phyloP scores from a whole-genome alignment of 2,888 invertebrate species.

The Agrotis ipsilon region DNA sequence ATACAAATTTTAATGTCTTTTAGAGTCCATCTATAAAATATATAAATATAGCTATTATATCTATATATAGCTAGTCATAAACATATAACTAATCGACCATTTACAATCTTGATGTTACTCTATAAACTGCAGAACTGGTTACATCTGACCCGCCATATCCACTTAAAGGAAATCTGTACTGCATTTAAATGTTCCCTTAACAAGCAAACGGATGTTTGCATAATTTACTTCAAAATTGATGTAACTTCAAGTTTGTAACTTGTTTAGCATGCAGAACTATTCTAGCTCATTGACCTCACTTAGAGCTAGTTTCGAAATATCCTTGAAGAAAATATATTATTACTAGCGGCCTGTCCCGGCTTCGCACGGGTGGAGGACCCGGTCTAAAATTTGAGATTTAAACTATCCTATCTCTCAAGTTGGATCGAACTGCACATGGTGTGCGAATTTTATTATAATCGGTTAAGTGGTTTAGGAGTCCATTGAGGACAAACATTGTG shows the following conservation, averaged over 20 bases:
- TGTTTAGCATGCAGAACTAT: conserved; percentile 1
- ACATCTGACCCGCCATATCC: not conserved
- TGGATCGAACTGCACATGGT: too few relatives aligned
- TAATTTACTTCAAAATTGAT: conserved; percentile 15
- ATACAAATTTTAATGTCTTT: too few relatives aligned
- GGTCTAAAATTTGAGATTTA: too few relatives aligned
- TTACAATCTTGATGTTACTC: not conserved
- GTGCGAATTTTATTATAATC: too few relatives aligned
- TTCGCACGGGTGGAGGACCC: too few relatives aligned
- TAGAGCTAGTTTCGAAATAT: not conserved
- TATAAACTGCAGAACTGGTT: conserved; percentile 6
- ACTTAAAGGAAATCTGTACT: not conserved
- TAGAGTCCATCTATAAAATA: too few relatives aligned
- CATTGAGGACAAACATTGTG: too few relatives aligned
- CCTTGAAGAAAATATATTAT: too few relatives aligned
- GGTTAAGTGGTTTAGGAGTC: too few relatives aligned
- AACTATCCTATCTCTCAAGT: too few relatives aligned
- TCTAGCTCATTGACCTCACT: not conserved
- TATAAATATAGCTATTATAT: too few relatives aligned
- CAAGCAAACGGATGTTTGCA: not conserved
- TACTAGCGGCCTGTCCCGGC: too few relatives aligned
- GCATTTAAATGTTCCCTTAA: conserved; percentile 8
- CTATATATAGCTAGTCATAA: conserved; percentile 8
- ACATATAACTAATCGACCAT: not conserved
- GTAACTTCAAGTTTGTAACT: not conserved